These are phyloP conservation scores for Amblyjoppa fuscipennis DNA, from an alignment of 2,888 invertebrate genomes.

Conservation along the genomic window DNA sequence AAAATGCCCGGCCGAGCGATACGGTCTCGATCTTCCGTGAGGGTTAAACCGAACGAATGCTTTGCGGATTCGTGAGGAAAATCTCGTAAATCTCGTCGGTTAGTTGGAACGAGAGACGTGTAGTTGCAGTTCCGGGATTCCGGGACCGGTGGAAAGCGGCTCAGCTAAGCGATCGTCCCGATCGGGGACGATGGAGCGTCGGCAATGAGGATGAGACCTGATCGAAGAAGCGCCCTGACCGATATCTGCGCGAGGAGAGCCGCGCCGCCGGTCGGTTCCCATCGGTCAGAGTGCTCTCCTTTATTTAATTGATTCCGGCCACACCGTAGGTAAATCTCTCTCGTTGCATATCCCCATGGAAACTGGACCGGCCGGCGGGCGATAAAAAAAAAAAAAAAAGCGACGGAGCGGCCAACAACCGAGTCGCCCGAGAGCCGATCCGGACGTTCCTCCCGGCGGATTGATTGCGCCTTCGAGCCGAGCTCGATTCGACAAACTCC, in stretches of 20 bases:
- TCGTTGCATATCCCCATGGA: conserved; percentile 35
- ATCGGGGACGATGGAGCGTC: not conserved
- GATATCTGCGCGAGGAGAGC: not conserved
- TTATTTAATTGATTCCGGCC: conserved; percentile 62
- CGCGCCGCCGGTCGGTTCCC: not conserved
- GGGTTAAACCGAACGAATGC: not conserved
- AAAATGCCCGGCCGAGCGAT: not conserved
- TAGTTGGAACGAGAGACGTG: not conserved
- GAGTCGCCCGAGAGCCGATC: conserved; percentile 26
- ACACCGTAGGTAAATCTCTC: conserved; percentile 38
- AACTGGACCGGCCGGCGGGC: not conserved
- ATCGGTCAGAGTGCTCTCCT: conserved; percentile 35
- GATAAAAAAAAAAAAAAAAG: conserved; percentile 10
- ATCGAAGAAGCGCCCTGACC: not conserved
- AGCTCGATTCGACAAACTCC: conserved; percentile 6
- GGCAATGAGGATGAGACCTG: not conserved
- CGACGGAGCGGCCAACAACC: conserved; percentile 14
- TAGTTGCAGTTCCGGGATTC: not conserved
- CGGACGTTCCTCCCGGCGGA: conserved; percentile 21
- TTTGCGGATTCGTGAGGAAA: not conserved
- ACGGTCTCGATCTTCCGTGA: no score
- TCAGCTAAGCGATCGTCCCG: not conserved
- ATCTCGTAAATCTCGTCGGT: conserved; percentile 16
- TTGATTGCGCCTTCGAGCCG: conserved; percentile 29
- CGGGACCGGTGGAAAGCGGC: not conserved